phyloP scores from a whole-genome alignment of 92 coral and sea anemone genomes.

The Nematostella vectensis region DNA sequence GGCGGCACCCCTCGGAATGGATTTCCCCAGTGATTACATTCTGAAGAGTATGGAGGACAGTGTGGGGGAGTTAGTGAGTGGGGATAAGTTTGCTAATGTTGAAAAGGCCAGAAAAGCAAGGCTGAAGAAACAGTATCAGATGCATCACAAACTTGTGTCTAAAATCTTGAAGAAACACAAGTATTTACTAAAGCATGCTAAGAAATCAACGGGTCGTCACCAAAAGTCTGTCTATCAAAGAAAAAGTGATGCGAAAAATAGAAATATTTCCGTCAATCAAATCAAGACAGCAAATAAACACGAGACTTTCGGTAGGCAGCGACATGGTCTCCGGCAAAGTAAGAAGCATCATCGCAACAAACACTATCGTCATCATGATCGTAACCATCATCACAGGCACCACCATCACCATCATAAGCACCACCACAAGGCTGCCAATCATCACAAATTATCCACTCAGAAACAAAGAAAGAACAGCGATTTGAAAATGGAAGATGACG shows the following conservation, averaged over 20 bases:
- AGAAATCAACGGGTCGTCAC: too few relatives aligned
- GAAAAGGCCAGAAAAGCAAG: not conserved
- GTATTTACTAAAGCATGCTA: too few relatives aligned
- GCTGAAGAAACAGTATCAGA: not conserved
- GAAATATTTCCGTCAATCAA: too few relatives aligned
- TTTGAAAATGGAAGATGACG: not conserved
- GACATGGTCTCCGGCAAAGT: too few relatives aligned
- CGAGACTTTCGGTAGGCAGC: too few relatives aligned
- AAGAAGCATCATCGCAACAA: not conserved
- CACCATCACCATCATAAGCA: not conserved
- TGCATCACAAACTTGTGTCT: not conserved
- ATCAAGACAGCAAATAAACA: too few relatives aligned
- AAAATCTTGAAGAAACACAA: not conserved
- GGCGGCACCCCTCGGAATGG: conserved; percentile 6
- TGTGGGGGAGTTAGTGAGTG: conserved; percentile 45
- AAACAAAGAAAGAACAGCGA: not conserved
- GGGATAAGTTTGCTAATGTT: conserved; percentile 31
- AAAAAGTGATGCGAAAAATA: too few relatives aligned
- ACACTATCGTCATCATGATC: not conserved
- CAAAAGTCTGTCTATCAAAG: too few relatives aligned
- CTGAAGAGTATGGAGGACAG: conserved; percentile 64
- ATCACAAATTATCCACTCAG: not conserved
- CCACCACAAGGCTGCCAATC: not conserved
- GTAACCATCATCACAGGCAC: conserved; percentile 1
- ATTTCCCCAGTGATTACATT: conserved; percentile 26